These are phyloP conservation scores for Poeciliopsis paucimaculata DNA, from an alignment of 2,797 vertebrate genomes.

Conservation along the genomic window DNA sequence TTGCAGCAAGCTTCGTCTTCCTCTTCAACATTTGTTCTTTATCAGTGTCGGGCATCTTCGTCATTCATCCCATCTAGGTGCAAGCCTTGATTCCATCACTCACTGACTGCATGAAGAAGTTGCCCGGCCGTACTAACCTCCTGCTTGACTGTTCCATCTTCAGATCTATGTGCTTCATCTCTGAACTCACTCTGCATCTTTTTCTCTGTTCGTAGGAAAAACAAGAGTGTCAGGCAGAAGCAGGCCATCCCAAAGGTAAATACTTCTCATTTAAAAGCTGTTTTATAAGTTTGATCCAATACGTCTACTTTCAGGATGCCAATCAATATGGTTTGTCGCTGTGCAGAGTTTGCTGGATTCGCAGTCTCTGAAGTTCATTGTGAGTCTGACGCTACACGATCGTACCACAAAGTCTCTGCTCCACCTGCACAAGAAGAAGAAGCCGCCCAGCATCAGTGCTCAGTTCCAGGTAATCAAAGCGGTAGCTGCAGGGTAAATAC, in stretches of 20 bases:
- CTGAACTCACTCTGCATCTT: conserved; percentile 52
- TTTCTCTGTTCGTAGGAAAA: conserved; percentile 86
- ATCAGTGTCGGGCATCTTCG: conserved; percentile 19
- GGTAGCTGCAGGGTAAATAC: accelerated
- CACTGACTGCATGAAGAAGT: conserved; percentile 72
- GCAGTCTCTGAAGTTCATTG: conserved; percentile 92
- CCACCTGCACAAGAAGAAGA: conserved; percentile 98
- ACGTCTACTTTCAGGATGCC: neutral
- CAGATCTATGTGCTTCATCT: neutral
- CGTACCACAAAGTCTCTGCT: conserved; percentile 95
- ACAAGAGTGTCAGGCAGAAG: conserved; percentile 88
- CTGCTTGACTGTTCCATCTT: conserved; percentile 16
- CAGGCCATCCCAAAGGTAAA: conserved; percentile 97
- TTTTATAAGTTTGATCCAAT: neutral
- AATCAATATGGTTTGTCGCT: neutral
- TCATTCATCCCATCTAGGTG: conserved; percentile 52
- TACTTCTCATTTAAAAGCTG: neutral
- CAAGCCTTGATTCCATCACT: conserved; percentile 62
- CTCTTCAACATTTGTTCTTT: neutral
- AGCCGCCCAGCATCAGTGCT: conserved; percentile 96
- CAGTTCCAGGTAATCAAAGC: conserved; percentile 91
- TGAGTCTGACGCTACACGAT: conserved; percentile 92
- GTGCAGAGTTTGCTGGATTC: conserved; percentile 92
- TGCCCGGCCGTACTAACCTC: conserved; percentile 61
- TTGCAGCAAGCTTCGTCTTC: conserved; percentile 21